phyloP scores from a whole-genome alignment of 2,888 invertebrate genomes.

The Sicus ferrugineus region DNA sequence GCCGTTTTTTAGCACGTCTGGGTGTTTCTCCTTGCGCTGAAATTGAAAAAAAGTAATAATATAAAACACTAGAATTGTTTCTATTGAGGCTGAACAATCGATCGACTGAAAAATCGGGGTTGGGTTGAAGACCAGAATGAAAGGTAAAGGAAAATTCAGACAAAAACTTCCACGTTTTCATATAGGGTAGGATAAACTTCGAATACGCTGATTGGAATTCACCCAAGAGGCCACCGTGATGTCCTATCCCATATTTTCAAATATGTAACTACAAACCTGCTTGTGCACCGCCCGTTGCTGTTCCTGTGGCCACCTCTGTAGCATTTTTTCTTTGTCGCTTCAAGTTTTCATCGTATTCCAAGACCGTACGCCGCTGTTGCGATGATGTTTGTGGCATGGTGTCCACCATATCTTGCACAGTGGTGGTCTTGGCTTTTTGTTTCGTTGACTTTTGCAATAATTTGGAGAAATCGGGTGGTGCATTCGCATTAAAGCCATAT shows the following conservation, averaged over 20 bases:
- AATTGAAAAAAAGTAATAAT: background rate
- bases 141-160: background rate
- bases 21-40: conserved; percentile 63
- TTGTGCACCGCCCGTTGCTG: conserved; percentile 38
- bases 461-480: conserved; percentile 61
- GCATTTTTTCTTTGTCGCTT: conserved; percentile 61
- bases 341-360: conserved; percentile 60
- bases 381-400: conserved; percentile 50
- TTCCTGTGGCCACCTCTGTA: conserved; percentile 41
- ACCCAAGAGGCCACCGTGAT: too few species aligned
- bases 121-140: too few species aligned
- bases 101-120: too few species aligned
- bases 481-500: conserved; percentile 58
- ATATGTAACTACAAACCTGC: conserved; percentile 21
- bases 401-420: conserved; percentile 61
- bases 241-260: too few species aligned
- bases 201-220: too few species aligned
- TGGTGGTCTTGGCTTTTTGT: conserved; percentile 52
- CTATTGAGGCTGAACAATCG: too few species aligned
- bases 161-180: too few species aligned
- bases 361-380: conserved; percentile 57
- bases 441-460: conserved; percentile 56
- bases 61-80: too few species aligned
- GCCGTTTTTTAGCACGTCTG: conserved; percentile 68
- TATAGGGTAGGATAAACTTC: too few species aligned